A percentile compares a stretch with the other conserved stretches of the same genome.
Evolutionary conservation across 2,797 vertebrate genomes (phyloP).

Genomic region (Chelon auratus): DNA sequence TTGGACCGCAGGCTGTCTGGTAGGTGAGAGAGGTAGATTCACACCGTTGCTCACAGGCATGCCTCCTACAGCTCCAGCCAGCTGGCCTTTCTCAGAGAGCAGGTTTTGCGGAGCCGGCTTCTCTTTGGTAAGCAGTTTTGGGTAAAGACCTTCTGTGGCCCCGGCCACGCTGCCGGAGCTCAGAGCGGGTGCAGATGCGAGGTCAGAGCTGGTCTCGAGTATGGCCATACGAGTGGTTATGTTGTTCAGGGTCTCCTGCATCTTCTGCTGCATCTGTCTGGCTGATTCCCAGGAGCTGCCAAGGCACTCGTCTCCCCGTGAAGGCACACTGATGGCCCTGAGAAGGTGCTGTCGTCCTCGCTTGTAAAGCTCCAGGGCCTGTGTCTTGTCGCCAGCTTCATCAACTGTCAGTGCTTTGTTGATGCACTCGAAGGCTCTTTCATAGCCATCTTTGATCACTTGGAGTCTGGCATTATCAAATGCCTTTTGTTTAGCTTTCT

Average conservation of each 20-base stretch:
- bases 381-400: conserved; percentile 88
- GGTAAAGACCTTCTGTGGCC: conserved; percentile 81
- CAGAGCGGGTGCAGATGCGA: neutral
- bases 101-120: conserved; percentile 72
- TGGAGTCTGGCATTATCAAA: conserved; percentile 89
- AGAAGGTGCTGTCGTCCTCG: conserved; percentile 91
- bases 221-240: conserved; percentile 88
- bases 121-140: conserved; percentile 84
- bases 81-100: conserved; percentile 47
- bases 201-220: conserved; percentile 81
- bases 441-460: conserved; percentile 92
- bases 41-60: conserved; percentile 9
- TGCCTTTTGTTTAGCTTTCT: conserved; percentile 84
- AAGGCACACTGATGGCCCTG: conserved; percentile 87
- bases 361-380: conserved; percentile 89
- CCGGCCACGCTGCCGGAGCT: conserved; percentile 5
- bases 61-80: conserved; percentile 61
- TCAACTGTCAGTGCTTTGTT: conserved; percentile 91
- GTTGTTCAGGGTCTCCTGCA: conserved; percentile 93
- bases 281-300: conserved; percentile 91
- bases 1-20: conserved; percentile 50
- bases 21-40: conserved; percentile 49
- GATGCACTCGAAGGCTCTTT: conserved; percentile 91
- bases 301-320: conserved; percentile 78
- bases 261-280: conserved; percentile 94